Percentiles rank a stretch among this genome's conserved stretches.
Conservation (phyloP, 2,797 vertebrate species). For the Pseudocheirus occidentalis region DNA sequence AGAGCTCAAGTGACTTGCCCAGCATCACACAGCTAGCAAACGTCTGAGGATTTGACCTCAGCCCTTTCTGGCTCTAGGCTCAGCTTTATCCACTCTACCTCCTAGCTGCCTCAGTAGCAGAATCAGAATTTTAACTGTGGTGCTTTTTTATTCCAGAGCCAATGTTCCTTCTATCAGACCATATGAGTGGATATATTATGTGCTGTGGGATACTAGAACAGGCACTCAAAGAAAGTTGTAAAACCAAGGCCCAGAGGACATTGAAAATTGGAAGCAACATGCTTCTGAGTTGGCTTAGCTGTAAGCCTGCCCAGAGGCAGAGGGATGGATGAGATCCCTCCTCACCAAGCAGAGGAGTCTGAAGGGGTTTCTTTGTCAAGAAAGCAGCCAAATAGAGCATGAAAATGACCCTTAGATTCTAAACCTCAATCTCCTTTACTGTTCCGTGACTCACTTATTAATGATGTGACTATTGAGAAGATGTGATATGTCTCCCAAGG, state of each 20-base stretch:
- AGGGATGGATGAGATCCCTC: neutral
- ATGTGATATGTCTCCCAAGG: neutral
- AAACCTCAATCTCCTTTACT: neutral
- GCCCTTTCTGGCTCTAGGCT: neutral
- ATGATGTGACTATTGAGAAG: constrained; percentile 11
- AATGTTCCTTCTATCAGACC: neutral
- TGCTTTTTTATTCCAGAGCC: neutral
- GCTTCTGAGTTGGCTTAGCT: neutral
- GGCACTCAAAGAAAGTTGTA: neutral
- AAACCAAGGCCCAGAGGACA: neutral
- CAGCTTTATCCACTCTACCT: neutral
- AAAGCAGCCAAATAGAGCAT: neutral
- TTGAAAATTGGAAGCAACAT: neutral
- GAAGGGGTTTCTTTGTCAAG: neutral
- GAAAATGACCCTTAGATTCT: neutral
- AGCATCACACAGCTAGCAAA: neutral
- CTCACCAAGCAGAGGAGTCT: neutral
- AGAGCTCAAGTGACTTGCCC: neutral
- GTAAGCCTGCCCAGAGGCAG: neutral
- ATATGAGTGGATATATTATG: neutral
- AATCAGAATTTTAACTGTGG: neutral
- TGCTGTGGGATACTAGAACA: neutral
- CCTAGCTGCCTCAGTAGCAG: neutral
- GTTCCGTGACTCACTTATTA: neutral
- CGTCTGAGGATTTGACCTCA: neutral